Conservation (phyloP, 2,797 vertebrate genomes). For the Nyctibius grandis region DNA sequence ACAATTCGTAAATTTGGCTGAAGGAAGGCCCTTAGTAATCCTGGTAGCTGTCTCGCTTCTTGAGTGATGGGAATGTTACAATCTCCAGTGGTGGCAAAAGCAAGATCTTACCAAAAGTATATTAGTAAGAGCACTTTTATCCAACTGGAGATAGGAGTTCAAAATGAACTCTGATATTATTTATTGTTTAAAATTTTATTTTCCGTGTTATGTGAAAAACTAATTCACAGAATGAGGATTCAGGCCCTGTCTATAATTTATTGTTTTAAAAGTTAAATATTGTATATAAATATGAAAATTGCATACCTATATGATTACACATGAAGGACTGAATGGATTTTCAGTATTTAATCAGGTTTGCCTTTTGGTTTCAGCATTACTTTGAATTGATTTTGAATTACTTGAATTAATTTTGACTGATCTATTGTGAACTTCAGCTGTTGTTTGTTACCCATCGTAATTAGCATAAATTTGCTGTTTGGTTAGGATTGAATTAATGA, state of each 20-base stretch:
- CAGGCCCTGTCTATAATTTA: rapidly evolving
- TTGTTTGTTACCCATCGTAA: background rate
- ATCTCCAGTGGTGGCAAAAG: background rate
- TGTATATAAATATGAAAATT: background rate
- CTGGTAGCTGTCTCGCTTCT: background rate
- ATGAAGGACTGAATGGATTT: background rate
- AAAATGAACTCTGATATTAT: background rate
- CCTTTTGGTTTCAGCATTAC: background rate
- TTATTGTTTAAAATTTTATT: background rate
- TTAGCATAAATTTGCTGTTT: rapidly evolving
- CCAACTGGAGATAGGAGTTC: background rate
- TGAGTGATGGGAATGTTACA: background rate
- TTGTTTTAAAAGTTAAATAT: background rate
- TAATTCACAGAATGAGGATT: background rate
- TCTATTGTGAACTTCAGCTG: background rate
- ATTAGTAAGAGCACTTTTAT: background rate
- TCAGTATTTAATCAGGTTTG: background rate
- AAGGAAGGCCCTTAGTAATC: background rate
- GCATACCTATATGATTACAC: background rate
- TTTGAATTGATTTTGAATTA: no score
- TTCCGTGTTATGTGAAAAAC: rapidly evolving
- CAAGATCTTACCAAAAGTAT: background rate
- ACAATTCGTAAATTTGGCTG: background rate
- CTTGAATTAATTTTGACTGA: background rate
- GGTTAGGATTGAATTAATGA: background rate